Percentiles rank a stretch among this genome's conserved stretches.
Conservation (phyloP, 2,797 vertebrate genomes). For the Phataginus tetradactyla region DNA sequence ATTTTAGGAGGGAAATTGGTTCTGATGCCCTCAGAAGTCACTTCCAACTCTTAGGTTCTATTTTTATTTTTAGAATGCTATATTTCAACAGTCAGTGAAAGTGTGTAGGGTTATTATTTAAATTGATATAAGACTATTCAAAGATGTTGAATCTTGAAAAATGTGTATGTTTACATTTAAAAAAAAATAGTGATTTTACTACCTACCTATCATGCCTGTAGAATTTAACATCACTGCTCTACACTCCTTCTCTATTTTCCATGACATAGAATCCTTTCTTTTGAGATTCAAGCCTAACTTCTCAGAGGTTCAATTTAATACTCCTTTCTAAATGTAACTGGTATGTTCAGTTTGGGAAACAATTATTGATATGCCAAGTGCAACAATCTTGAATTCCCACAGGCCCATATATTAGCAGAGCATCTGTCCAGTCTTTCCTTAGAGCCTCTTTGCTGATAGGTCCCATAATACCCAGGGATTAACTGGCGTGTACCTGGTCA, state of each 20-base stretch:
- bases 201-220: neutral
- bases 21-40: neutral
- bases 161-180: slow-evolving; percentile 16
- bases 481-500: neutral
- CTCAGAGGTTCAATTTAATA: slow-evolving; percentile 10
- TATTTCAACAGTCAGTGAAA: slow-evolving; percentile 6
- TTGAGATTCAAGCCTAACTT: neutral
- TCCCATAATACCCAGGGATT: neutral
- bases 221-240: neutral
- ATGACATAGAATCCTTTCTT: neutral
- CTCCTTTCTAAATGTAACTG: neutral
- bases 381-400: neutral
- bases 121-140: neutral
- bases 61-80: slow-evolving; percentile 27
- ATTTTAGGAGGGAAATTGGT: neutral
- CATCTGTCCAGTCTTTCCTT: neutral
- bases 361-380: slow-evolving; percentile 7
- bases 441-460: neutral
- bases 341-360: neutral
- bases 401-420: neutral
- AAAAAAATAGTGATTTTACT: neutral
- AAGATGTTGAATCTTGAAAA: neutral
- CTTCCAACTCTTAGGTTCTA: neutral
- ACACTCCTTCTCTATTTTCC: neutral
- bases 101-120: neutral